Evolutionary conservation across 2,797 vertebrate genomes (phyloP).

Genomic region (Semotilus atromaculatus): DNA sequence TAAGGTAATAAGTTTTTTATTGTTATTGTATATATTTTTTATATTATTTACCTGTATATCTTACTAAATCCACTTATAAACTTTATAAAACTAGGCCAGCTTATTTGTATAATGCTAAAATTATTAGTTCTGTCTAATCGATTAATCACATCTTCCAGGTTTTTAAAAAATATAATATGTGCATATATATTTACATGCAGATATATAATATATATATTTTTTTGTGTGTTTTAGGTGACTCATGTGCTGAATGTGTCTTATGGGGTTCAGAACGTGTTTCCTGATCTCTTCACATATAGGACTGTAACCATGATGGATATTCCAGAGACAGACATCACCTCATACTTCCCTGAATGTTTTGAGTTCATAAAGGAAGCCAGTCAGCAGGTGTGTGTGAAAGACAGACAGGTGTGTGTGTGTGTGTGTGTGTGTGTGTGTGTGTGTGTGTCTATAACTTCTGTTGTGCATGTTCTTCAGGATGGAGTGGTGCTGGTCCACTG

Average conservation of each 20-base stretch:
- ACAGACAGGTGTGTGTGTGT: slow-evolving; percentile 55
- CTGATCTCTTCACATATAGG: slow-evolving; percentile 84
- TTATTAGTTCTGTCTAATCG: no score
- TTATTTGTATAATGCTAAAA: no score
- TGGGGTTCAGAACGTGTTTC: slow-evolving; percentile 88
- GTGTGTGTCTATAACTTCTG: neutral
- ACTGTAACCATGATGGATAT: slow-evolving; percentile 89
- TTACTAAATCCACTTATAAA: neutral
- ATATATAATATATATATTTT: no score
- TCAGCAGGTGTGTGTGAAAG: slow-evolving; percentile 71
- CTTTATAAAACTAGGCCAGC: neutral
- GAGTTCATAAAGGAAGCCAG: slow-evolving; percentile 87
- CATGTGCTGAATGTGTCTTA: slow-evolving; percentile 93
- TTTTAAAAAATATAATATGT: no score
- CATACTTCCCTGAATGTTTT: slow-evolving; percentile 88
- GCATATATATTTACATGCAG: no score
- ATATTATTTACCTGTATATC: neutral
- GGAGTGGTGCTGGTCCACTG: slow-evolving; percentile 92
- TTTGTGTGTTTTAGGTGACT: slow-evolving; percentile 82
- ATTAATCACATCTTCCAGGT: no score
- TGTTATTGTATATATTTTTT: neutral
- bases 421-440: slow-evolving; percentile 43
- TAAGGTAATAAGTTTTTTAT: slow-evolving; percentile 67
- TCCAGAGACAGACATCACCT: slow-evolving; percentile 87
- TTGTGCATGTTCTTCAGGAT: slow-evolving; percentile 67